These are phyloP conservation scores for Haemorhous mexicanus DNA, from an alignment of 2,113 vertebrate species.

Conservation along the genomic window DNA sequence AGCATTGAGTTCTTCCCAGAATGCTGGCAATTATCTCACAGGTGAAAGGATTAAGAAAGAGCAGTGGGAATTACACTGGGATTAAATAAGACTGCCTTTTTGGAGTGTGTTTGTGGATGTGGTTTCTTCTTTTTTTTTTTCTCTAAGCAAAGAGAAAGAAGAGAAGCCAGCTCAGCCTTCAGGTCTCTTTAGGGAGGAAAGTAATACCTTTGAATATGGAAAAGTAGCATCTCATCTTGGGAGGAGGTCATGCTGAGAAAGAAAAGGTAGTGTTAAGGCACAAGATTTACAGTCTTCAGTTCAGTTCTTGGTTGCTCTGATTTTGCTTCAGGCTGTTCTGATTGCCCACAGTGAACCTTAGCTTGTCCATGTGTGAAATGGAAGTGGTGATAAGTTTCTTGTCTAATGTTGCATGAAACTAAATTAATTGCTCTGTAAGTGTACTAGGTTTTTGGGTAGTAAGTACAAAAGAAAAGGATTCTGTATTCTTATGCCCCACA, in stretches of 20 bases:
- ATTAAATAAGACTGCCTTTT: slow-evolving; percentile 65
- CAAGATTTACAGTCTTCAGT: neutral
- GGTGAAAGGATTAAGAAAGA: slow-evolving; percentile 75
- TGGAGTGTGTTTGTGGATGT: slow-evolving; percentile 20
- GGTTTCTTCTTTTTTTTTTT: neutral
- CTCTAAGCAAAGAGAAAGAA: slow-evolving; percentile 15
- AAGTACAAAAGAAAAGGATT: neutral
- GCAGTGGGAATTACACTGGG: slow-evolving; percentile 60
- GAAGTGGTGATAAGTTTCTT: slow-evolving; percentile 6
- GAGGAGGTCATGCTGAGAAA: slow-evolving; percentile 26
- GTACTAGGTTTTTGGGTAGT: neutral
- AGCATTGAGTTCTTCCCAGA: slow-evolving; percentile 67
- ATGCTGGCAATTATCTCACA: slow-evolving; percentile 73
- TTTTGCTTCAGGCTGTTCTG: neutral
- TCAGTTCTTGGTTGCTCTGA: neutral
- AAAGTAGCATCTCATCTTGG: slow-evolving; percentile 2
- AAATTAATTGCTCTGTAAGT: slow-evolving; percentile 13
- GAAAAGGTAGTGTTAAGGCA: neutral
- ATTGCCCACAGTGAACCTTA: neutral
- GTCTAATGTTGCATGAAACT: neutral
- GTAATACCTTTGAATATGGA: slow-evolving; percentile 43
- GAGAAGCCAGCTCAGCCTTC: slow-evolving; percentile 26
- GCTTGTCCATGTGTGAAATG: slow-evolving; percentile 20
- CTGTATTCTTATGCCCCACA: neutral
- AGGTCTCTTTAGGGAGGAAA: slow-evolving; percentile 42